Base-by-base conservation (phyloP, 2,113 vertebrate species). In the Natator depressus region DNA sequence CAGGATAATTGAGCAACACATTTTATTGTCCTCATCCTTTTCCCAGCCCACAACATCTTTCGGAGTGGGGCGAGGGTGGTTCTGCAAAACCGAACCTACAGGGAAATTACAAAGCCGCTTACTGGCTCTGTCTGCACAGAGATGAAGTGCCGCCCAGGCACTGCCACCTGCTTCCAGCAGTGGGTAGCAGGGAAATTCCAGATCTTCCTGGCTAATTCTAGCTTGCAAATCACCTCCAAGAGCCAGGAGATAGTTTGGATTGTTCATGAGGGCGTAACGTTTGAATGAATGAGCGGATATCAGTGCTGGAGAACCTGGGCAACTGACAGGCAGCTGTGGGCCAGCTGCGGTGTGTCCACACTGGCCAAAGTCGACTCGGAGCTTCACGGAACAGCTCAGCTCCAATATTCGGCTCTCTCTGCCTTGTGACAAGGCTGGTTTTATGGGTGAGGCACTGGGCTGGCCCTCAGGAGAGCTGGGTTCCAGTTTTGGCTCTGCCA, bases 1-100 rank as follows among this genome's bases (percentile, higher is more conserved):
- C 27, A 65, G 47, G 85, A 90, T 82, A 80, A 94, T 5, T 55
- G 85, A 94, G 92, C 65, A 53, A 10, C 20, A 25, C 80, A 0
- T 54, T 92, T 96, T 53, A 93, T 94, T 83, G 87, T 76, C 54
- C 76, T 96, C 93, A 49, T 88, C 80, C 35, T 89, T 92, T 95
- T 89, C 90, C 3, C 55, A 89, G 91, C 82, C 86, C 27, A 54
- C 65, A 3, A 38, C 24, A 47, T 16, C 54, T 46, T 91, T 69
- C 3, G 80, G 55, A 2, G 47, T 49, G 46, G 2, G 80, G 55
- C 5, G 42, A 42, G 46, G 2, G 85, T 82, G 82, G 86, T 80
- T 92, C 47, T 80, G 5, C 88, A 10, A 89, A 75, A 81, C 79
- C n/a, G 84, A 94, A 57, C 90, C 90, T 57, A 4, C 1, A 1